Conservation (phyloP, 2,797 vertebrate species). For the Ptychobarbus kaznakovi region DNA sequence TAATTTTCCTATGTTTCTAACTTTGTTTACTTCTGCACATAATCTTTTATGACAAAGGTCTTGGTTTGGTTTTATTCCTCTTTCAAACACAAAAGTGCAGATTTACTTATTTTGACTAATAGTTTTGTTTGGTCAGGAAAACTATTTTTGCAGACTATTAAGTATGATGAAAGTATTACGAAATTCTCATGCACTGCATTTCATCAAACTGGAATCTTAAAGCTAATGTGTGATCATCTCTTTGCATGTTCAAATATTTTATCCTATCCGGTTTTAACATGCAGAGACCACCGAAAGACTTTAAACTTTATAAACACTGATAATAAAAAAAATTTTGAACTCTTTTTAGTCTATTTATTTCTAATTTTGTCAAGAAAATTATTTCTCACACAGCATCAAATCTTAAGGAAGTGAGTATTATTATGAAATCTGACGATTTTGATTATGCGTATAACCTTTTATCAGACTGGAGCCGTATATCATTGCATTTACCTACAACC, state of each 20-base stretch:
- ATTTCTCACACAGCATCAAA: neutral
- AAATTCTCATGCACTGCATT: neutral
- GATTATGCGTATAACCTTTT: neutral
- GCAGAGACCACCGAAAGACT: neutral
- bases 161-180: neutral
- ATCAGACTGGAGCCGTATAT: conserved; percentile 23
- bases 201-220: conserved; percentile 15
- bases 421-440: neutral
- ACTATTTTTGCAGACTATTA: neutral
- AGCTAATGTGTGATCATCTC: neutral
- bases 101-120: neutral
- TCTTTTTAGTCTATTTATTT: neutral
- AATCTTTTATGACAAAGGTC: neutral
- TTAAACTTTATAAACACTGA: neutral
- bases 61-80: neutral
- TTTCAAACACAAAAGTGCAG: neutral
- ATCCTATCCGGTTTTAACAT: neutral
- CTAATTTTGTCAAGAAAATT: neutral
- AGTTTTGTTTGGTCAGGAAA: neutral
- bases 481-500: neutral
- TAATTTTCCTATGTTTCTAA: neutral
- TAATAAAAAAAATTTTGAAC: neutral
- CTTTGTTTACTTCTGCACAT: neutral
- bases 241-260: neutral
- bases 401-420: neutral